A percentile compares a stretch with the other conserved stretches of the same genome.
Conservation (phyloP, 2,113 vertebrate species). For the Coracopsis vasa region DNA sequence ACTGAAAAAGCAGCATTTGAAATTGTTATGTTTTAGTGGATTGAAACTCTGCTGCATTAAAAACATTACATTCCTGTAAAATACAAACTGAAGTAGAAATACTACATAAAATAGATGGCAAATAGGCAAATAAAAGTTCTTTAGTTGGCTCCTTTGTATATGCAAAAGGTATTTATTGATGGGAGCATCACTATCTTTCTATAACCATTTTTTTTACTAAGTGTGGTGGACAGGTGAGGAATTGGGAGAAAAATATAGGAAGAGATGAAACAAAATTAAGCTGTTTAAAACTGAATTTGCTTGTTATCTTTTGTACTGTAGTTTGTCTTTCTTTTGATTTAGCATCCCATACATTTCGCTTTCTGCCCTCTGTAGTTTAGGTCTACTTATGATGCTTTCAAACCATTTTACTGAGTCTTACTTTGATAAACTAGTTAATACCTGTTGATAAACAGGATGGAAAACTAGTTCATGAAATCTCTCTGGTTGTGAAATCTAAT, state of each 20-base stretch:
- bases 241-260: neutral
- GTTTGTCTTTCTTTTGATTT: neutral
- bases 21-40: neutral
- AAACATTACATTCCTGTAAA: neutral
- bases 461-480: neutral
- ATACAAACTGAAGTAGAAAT: neutral
- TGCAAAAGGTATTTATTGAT: neutral
- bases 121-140: neutral
- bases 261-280: neutral
- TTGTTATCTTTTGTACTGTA: neutral
- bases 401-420: neutral
- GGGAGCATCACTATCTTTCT: neutral
- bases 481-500: neutral
- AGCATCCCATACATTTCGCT: neutral
- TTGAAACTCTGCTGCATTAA: neutral
- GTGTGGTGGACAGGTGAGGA: neutral
- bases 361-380: neutral
- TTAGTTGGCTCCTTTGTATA: neutral
- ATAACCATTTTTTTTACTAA: neutral
- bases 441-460: rapidly evolving
- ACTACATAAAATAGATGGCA: neutral
- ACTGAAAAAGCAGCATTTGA: neutral
- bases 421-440: neutral
- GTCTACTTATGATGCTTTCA: neutral
- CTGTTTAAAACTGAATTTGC: neutral